Conservation (phyloP, 92 coral and sea anemone genomes). For the Plumapathes pennacea region DNA sequence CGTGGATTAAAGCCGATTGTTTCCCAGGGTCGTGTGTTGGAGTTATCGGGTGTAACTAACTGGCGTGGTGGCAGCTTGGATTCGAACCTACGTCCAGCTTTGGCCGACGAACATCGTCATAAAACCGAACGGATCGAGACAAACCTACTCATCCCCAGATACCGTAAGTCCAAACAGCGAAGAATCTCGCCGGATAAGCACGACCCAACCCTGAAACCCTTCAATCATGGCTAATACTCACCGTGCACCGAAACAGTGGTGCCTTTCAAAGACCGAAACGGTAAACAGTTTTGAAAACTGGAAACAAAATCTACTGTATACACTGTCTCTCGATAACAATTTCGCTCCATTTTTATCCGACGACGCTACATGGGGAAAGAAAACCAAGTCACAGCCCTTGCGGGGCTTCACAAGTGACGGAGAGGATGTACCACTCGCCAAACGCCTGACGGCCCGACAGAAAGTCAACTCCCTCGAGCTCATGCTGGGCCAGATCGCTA, state of each 20-base stretch:
- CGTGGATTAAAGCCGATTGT: too few relatives aligned
- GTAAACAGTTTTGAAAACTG: conserved; percentile 55
- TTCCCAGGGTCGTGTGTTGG: too few relatives aligned
- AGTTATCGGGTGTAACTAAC: too few relatives aligned
- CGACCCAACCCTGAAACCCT: too few relatives aligned
- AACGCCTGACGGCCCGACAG: conserved; percentile 57
- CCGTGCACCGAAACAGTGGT: conserved; percentile 54
- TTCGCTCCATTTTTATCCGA: conserved; percentile 53
- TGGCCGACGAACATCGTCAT: too few relatives aligned
- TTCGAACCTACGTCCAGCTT: too few relatives aligned
- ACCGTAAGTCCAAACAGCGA: too few relatives aligned
- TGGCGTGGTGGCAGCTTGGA: too few relatives aligned
- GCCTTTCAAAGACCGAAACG: conserved; percentile 35
- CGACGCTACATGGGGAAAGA: conserved; percentile 31
- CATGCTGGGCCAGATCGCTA: conserved; percentile 67
- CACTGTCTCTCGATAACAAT: conserved; percentile 49
- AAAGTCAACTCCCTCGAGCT: conserved; percentile 45
- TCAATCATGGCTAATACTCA: conserved; percentile 43
- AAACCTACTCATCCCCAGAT: too few relatives aligned
- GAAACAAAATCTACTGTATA: conserved; percentile 57
- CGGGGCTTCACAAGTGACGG: conserved; percentile 45
- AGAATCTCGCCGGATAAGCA: too few relatives aligned
- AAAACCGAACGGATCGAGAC: too few relatives aligned
- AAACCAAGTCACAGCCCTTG: conserved; percentile 35
- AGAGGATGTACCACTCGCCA: conserved; percentile 24